Percentiles rank a stretch among this genome's conserved stretches.
Conservation (phyloP, 2,113 vertebrate species). For the Zosterops japonicus region DNA sequence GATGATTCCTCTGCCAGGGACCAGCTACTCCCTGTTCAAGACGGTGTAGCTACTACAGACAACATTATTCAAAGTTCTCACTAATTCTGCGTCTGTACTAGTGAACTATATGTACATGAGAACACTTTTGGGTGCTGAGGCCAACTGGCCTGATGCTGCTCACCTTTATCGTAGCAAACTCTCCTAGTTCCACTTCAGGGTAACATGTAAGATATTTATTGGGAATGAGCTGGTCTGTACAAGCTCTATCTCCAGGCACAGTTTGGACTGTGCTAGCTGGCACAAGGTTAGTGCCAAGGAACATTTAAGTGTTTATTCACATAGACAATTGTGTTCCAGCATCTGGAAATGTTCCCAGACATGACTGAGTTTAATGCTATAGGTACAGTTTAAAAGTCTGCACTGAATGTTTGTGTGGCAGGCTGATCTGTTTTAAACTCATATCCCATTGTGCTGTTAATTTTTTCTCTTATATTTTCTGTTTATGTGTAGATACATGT, state of each 20-base stretch:
- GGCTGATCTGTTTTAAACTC: not conserved
- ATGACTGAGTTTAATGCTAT: not conserved
- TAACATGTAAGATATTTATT: not conserved
- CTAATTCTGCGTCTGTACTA: not conserved
- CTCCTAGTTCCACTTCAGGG: not conserved
- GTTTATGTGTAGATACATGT: not conserved
- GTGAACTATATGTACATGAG: not conserved
- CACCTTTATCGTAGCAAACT: not conserved
- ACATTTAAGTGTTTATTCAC: not conserved
- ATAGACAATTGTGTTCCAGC: not conserved
- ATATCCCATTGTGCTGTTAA: not conserved
- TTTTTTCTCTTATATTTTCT: not conserved
- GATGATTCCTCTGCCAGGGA: not conserved
- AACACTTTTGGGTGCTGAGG: not conserved
- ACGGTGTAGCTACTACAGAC: not conserved
- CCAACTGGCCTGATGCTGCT: not conserved
- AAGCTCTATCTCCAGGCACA: not conserved
- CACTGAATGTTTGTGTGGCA: not conserved
- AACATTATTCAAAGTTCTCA: not conserved
- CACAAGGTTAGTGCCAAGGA: not conserved
- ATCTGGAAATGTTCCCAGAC: not conserved
- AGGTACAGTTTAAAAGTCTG: not conserved
- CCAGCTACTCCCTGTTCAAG: not conserved
- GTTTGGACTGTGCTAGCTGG: not conserved
- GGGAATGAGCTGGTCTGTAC: not conserved